phyloP scores from a whole-genome alignment of 2,797 vertebrate species.

The Myripristis murdjan region DNA sequence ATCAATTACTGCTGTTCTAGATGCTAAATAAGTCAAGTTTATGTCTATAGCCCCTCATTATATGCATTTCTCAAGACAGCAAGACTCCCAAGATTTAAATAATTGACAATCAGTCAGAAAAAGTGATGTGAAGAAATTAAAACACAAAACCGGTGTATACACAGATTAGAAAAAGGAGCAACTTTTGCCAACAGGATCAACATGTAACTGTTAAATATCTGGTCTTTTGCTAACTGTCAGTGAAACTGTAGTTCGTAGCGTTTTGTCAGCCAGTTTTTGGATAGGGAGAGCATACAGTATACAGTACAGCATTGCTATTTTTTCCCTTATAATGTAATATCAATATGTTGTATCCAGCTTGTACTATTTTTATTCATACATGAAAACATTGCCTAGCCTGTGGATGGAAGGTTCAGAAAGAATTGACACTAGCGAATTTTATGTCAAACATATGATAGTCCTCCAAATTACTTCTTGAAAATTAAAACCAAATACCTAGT shows the following conservation, averaged over 20 bases:
- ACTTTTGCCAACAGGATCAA: slow-evolving; percentile 10
- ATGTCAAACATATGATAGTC: not conserved
- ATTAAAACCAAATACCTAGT: not conserved
- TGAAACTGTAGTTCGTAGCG: not conserved
- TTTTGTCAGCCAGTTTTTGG: not conserved
- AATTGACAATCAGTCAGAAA: not conserved
- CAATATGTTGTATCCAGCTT: not conserved
- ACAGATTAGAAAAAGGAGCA: slow-evolving; percentile 1
- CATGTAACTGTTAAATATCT: not conserved
- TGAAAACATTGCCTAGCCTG: not conserved
- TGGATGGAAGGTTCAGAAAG: too few species aligned
- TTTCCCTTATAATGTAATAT: not conserved
- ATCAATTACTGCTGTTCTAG: not conserved
- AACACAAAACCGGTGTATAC: not conserved
- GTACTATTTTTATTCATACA: not conserved
- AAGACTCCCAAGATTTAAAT: too few species aligned
- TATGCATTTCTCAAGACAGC: too few species aligned
- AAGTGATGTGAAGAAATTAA: not conserved
- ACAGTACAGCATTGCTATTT: not conserved
- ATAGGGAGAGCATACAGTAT: not conserved
- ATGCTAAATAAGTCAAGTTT: not conserved
- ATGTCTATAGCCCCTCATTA: not conserved
- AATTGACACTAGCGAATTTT: not conserved
- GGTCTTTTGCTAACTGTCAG: not conserved
- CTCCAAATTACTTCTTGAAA: not conserved